Conservation (phyloP, 2,113 vertebrate genomes). For the Sebastes fasciatus region DNA sequence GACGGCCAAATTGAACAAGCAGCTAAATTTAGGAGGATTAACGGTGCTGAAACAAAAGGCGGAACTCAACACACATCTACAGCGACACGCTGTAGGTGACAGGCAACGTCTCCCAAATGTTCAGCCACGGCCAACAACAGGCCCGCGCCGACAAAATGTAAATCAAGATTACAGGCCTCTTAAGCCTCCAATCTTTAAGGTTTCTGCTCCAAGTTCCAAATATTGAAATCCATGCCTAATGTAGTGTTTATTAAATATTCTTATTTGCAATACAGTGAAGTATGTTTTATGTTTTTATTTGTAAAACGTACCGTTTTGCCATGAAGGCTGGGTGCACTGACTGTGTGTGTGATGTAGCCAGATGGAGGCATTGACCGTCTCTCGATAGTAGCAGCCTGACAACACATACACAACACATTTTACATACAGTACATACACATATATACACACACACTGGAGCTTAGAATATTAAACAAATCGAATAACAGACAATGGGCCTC, state of each 20-base stretch:
- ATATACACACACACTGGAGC: not conserved
- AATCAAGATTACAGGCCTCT: not conserved
- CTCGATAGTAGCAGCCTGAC: slow-evolving; percentile 89
- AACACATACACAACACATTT: slow-evolving; percentile 44
- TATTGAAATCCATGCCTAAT: not conserved
- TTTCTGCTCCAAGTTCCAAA: not conserved
- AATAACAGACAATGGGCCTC: not conserved
- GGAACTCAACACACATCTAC: not conserved
- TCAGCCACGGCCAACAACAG: not conserved
- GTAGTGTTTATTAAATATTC: not conserved
- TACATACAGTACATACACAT: not conserved
- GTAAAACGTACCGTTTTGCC: slow-evolving; percentile 92
- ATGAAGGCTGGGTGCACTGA: slow-evolving; percentile 95
- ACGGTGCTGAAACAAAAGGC: slow-evolving; percentile 15
- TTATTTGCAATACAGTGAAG: not conserved
- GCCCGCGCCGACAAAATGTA: not conserved
- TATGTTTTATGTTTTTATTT: not conserved
- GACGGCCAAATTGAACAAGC: not conserved
- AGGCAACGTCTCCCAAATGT: not conserved
- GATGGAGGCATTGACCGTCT: slow-evolving; percentile 91
- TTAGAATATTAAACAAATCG: not conserved
- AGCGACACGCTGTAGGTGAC: not conserved
- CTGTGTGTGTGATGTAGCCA: slow-evolving; percentile 96
- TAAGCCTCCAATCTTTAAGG: not conserved
- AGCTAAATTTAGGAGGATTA: slow-evolving; percentile 27